Conservation (phyloP, 2,113 vertebrate species). For the Chaetura pelagica region DNA sequence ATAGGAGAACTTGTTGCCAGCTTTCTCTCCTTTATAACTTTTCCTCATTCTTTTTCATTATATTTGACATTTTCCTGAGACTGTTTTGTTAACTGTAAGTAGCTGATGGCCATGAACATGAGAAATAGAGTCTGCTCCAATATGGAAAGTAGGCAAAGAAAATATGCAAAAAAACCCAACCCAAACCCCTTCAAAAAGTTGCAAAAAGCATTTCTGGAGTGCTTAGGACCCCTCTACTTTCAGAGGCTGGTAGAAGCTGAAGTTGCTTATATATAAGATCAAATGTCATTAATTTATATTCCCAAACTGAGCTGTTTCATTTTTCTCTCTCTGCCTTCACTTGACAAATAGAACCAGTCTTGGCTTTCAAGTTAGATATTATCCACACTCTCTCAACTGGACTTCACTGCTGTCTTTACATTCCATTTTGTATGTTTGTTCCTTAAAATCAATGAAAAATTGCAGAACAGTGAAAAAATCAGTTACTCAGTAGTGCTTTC, state of each 20-base stretch:
- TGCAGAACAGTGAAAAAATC: neutral
- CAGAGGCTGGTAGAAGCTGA: neutral
- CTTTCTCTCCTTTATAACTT: slow-evolving; percentile 7
- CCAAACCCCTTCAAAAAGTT: neutral
- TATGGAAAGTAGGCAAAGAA: neutral
- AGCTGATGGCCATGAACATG: neutral
- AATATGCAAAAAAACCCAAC: neutral
- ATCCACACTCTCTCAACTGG: neutral
- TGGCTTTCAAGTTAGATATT: neutral
- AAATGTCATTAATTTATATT: neutral
- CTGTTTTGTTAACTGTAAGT: neutral
- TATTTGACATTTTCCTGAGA: slow-evolving; percentile 17
- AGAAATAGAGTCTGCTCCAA: neutral
- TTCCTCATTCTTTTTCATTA: slow-evolving; percentile 36
- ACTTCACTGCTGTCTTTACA: neutral
- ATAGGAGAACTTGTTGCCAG: slow-evolving; percentile 7
- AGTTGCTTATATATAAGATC: neutral
- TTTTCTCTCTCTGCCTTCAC: neutral
- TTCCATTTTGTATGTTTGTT: neutral
- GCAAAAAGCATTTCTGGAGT: neutral
- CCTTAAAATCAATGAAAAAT: neutral
- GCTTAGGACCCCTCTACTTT: neutral
- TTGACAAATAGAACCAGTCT: neutral
- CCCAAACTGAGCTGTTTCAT: neutral
- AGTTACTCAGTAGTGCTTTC: neutral